Conservation (phyloP, 2,888 invertebrate genomes). For the Cheilosia impressa region DNA sequence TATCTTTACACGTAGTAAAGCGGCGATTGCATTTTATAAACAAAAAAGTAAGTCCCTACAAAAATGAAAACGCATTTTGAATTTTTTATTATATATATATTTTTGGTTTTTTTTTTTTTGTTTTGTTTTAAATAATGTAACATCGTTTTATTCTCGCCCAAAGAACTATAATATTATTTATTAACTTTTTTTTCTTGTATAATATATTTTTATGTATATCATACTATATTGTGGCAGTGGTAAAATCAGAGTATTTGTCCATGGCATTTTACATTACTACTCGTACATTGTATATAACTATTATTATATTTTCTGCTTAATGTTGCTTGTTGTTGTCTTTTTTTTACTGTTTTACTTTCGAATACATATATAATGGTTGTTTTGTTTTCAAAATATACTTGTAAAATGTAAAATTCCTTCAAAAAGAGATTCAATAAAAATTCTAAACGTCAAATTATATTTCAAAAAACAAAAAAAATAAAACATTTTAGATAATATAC, state of each 20-base stretch:
- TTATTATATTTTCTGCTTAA: conserved; percentile 66
- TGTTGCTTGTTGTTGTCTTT: conserved; percentile 54
- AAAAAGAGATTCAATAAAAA: conserved; percentile 40
- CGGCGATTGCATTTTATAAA: no score
- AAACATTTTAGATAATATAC: conserved; percentile 16
- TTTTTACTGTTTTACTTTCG: conserved; percentile 65
- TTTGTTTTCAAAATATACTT: conserved; percentile 39
- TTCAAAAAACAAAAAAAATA: background rate
- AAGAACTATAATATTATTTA: conserved; percentile 82
- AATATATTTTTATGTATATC: conserved; percentile 74
- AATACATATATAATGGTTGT: conserved; percentile 49
- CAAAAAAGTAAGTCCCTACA: background rate
- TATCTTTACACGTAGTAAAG: no score
- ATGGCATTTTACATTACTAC: conserved; percentile 77
- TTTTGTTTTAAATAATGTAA: conserved; percentile 83
- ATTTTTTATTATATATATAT: conserved; percentile 79
- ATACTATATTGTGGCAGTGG: conserved; percentile 79
- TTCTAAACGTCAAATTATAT: conserved; percentile 4
- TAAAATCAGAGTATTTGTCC: conserved; percentile 79
- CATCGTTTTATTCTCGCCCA: conserved; percentile 84
- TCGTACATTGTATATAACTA: conserved; percentile 74
- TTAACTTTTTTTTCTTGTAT: conserved; percentile 76
- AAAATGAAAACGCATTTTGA: conserved; percentile 44
- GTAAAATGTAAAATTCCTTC: conserved; percentile 64
- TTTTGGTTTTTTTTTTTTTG: conserved; percentile 69